These are phyloP conservation scores for Kryptolebias marmoratus DNA, from an alignment of 2,113 vertebrate genomes.

Conservation along the genomic window DNA sequence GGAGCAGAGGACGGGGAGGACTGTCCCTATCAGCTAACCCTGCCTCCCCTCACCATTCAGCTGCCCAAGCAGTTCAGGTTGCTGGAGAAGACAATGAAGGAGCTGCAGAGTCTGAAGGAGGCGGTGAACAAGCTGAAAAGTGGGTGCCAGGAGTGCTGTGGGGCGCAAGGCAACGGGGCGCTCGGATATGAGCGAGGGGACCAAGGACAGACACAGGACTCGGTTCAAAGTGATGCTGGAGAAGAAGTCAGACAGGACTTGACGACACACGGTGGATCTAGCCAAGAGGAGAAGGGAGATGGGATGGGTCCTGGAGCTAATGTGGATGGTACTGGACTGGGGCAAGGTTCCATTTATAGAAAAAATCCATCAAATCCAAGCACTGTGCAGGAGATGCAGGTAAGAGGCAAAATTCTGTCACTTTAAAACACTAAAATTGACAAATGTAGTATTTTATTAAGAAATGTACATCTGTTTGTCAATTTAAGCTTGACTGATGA, in stretches of 20 bases:
- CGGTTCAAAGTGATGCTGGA: constrained; percentile 38
- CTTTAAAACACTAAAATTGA: not conserved
- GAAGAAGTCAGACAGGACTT: constrained; percentile 70
- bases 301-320: constrained; percentile 41
- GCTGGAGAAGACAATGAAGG: constrained; percentile 89
- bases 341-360: constrained; percentile 65
- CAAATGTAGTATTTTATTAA: not conserved
- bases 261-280: constrained; percentile 78
- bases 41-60: constrained; percentile 91
- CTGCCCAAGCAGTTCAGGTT: constrained; percentile 88
- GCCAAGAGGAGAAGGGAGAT: constrained; percentile 71
- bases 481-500: not conserved
- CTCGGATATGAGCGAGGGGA: constrained; percentile 73
- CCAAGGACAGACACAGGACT: constrained; percentile 56
- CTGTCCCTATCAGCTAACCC: constrained; percentile 88
- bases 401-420: constrained; percentile 35
- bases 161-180: constrained; percentile 79
- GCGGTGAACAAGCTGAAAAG: constrained; percentile 87
- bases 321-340: constrained; percentile 32
- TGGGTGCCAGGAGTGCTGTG: constrained; percentile 86
- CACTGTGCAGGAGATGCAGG: constrained; percentile 85
- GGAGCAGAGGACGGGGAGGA: constrained; percentile 78
- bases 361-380: constrained; percentile 51
- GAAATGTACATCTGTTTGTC: not conserved
- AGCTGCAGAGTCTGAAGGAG: constrained; percentile 90